A percentile compares a stretch with the other conserved stretches of the same genome.
These are phyloP conservation scores for Lophotis ruficrista DNA, from an alignment of 2,113 vertebrate genomes.

Conservation along the genomic window DNA sequence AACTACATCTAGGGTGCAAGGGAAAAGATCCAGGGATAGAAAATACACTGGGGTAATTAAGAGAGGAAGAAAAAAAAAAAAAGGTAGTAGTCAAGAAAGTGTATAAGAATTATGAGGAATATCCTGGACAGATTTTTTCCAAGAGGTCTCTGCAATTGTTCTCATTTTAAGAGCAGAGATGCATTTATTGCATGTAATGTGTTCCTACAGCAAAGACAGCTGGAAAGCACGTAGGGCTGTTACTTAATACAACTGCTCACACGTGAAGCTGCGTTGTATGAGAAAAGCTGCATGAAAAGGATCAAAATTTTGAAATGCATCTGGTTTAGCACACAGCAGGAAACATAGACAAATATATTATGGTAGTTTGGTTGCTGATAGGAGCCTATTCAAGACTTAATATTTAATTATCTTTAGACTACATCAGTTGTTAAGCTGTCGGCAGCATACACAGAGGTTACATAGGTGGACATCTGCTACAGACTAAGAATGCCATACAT, in stretches of 20 bases:
- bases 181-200: neutral
- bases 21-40: neutral
- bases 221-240: neutral
- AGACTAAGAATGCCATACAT: neutral
- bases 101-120: neutral
- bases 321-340: neutral
- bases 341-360: neutral
- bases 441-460: neutral
- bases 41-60: neutral
- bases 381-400: neutral
- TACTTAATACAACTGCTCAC: neutral
- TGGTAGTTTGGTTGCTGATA: neutral
- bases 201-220: neutral
- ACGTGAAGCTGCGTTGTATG: neutral
- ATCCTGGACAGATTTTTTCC: neutral
- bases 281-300: neutral
- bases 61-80: neutral
- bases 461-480: slow-evolving; percentile 2
- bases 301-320: slow-evolving; percentile 10
- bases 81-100: neutral
- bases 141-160: neutral
- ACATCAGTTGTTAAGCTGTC: slow-evolving; percentile 3
- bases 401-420: slow-evolving; percentile 45
- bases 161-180: neutral
- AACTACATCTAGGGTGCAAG: neutral